Percentiles rank a stretch among this genome's conserved stretches.
Conservation (phyloP, 2,113 vertebrate genomes). For the Strigops habroptila region DNA sequence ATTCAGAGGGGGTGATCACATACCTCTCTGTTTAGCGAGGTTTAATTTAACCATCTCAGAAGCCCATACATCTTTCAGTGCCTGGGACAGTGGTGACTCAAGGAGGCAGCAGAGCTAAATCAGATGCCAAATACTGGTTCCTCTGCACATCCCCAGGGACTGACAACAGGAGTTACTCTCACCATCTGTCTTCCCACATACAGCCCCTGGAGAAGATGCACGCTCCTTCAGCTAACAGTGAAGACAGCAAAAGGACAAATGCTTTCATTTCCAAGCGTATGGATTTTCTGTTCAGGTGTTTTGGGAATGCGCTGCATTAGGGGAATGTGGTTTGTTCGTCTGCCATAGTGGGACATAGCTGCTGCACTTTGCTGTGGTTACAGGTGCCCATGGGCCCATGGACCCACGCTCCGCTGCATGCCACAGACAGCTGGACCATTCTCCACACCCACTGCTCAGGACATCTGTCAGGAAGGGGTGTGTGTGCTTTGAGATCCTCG, state of each 20-base stretch:
- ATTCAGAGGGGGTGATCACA: not conserved
- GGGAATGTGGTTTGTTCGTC: not conserved
- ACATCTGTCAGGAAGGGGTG: not conserved
- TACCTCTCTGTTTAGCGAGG: not conserved
- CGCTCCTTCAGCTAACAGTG: not conserved
- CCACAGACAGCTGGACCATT: accelerated
- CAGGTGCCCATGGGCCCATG: not conserved
- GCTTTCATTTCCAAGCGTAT: not conserved
- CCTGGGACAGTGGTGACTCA: not conserved
- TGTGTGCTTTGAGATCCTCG: not conserved
- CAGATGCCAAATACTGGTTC: conserved; percentile 34
- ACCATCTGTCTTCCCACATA: not conserved
- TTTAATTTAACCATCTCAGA: not conserved
- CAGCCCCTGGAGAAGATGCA: not conserved
- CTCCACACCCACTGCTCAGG: not conserved
- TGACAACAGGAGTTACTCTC: conserved; percentile 14
- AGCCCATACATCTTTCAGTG: not conserved
- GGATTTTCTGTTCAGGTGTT: conserved; percentile 32
- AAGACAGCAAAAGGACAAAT: not conserved
- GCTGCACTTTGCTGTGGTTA: not conserved
- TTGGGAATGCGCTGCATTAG: accelerated
- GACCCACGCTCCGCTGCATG: accelerated
- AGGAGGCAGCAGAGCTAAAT: conserved; percentile 24
- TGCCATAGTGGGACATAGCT: not conserved
- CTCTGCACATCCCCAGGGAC: not conserved